Percentiles rank a stretch among this genome's conserved stretches.
These are phyloP conservation scores for Aricia agestis DNA, from an alignment of 1,140 invertebrate genomes.

Conservation along the genomic window DNA sequence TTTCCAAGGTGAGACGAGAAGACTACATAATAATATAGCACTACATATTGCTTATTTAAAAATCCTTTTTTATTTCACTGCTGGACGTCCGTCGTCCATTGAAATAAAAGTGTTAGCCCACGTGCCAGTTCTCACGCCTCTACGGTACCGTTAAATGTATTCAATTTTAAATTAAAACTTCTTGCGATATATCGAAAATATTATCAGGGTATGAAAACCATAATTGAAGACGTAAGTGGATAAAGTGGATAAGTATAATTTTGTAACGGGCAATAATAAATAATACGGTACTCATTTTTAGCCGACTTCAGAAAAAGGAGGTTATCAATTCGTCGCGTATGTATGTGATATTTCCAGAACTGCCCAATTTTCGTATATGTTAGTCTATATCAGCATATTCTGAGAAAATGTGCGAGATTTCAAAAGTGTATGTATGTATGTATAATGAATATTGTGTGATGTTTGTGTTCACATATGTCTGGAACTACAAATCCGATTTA, in stretches of 20 bases:
- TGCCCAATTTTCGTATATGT: too few relatives aligned
- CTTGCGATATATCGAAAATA: slow-evolving; percentile 5
- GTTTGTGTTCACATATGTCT: too few relatives aligned
- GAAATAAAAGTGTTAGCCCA: slow-evolving; percentile 12
- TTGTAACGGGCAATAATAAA: too few relatives aligned
- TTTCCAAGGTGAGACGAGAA: background rate
- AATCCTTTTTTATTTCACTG: background rate
- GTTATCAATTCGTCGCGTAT: too few relatives aligned
- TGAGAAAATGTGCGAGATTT: too few relatives aligned
- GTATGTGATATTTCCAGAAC: too few relatives aligned
- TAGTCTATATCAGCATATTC: too few relatives aligned
- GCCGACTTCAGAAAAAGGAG: too few relatives aligned
- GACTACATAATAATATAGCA: background rate
- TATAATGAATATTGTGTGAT: too few relatives aligned
- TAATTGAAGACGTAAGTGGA: background rate
- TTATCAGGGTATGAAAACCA: background rate
- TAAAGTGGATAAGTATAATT: background rate
- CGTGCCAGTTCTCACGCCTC: slow-evolving; percentile 1
- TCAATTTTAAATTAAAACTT: slow-evolving; percentile 11
- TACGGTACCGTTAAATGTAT: slow-evolving; percentile 6
- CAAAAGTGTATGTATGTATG: too few relatives aligned
- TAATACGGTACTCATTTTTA: too few relatives aligned
- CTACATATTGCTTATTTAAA: background rate
- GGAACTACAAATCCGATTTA: too few relatives aligned
- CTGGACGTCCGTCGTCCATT: background rate